Conservation (phyloP, 2,797 vertebrate genomes). For the Pseudochromis fuscus region DNA sequence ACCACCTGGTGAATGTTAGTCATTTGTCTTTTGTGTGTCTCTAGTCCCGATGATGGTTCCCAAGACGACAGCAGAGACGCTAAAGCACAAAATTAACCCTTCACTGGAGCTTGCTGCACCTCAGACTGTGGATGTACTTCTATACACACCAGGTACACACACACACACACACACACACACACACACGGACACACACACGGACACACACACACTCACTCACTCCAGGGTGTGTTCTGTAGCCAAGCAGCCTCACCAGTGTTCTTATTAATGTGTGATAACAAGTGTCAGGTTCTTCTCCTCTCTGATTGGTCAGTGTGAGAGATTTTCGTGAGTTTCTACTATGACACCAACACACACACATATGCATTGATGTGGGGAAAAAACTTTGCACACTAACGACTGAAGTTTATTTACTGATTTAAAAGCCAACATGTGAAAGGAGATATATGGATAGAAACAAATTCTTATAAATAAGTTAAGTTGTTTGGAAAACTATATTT, state of each 20-base stretch:
- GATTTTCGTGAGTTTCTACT: conserved; percentile 14
- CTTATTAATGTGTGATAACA: background rate
- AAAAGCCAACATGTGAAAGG: no score
- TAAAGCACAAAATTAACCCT: conserved; percentile 98
- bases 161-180: conserved; percentile 74
- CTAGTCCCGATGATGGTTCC: conserved; percentile 93
- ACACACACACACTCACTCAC: no score
- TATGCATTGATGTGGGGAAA: background rate
- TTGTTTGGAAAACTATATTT: no score
- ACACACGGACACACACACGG: no score
- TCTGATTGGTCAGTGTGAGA: conserved; percentile 13
- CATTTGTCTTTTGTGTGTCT: conserved; percentile 37
- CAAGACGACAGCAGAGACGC: conserved; percentile 92
- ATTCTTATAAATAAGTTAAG: no score
- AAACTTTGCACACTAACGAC: no score
- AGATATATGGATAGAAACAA: no score
- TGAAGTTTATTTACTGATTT: no score
- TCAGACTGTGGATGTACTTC: conserved; percentile 89
- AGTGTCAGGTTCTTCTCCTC: conserved; percentile 10
- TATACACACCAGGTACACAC: conserved; percentile 93
- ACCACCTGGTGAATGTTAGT: conserved; percentile 7
- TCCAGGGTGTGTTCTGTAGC: background rate
- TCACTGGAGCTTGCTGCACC: conserved; percentile 89
- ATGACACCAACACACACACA: background rate
- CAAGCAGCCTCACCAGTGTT: background rate